phyloP scores from a whole-genome alignment of 92 coral and sea anemone species.

The Phenganax marumi region DNA sequence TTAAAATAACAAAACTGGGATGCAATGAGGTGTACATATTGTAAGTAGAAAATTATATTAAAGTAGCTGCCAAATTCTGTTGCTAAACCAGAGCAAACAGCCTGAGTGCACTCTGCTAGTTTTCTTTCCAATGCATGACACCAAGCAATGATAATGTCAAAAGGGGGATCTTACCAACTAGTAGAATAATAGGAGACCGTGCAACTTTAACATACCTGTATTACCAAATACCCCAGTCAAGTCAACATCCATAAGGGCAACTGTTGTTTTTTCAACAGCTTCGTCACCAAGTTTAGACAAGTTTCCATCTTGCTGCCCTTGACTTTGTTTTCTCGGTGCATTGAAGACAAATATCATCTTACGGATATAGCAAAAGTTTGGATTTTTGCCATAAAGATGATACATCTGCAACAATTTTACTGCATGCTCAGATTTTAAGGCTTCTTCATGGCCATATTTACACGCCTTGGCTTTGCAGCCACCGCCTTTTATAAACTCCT shows the following conservation, averaged over 20 bases:
- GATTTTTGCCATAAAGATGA: conserved; percentile 41
- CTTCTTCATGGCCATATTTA: conserved; percentile 57
- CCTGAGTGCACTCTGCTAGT: no score
- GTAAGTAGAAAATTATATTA: no score
- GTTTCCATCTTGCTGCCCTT: not conserved
- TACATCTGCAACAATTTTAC: conserved; percentile 55
- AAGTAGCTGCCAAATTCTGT: no score
- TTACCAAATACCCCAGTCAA: not conserved
- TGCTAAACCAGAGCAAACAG: no score
- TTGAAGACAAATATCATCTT: conserved; percentile 44
- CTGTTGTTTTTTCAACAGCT: not conserved
- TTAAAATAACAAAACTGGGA: no score
- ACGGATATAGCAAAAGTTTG: conserved; percentile 32
- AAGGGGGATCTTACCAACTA: not conserved
- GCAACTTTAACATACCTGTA: not conserved
- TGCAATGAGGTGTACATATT: no score
- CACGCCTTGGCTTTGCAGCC: conserved; percentile 56
- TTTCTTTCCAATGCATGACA: no score
- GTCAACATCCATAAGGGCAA: conserved; percentile 13
- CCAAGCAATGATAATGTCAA: not conserved
- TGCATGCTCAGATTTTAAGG: conserved; percentile 46
- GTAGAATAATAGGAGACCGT: not conserved
- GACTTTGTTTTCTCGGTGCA: not conserved
- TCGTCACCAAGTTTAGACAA: not conserved
- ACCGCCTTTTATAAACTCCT: conserved; percentile 53